Base-by-base conservation (phyloP, 2,888 invertebrate species). In the Melanotus villosus region DNA sequence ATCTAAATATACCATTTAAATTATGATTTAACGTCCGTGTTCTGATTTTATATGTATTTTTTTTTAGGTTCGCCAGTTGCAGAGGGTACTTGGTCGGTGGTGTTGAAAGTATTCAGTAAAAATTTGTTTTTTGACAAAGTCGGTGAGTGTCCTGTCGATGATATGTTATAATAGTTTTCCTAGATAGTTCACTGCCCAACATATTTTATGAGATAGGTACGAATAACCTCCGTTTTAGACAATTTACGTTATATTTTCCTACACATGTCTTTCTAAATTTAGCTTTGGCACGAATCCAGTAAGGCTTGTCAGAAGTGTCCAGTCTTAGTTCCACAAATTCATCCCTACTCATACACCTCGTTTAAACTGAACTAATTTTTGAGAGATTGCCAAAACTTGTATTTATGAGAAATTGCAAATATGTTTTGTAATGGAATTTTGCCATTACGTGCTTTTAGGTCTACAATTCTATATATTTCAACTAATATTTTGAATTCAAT, bases 261-360 rank as follows among this genome's bases (percentile, higher is more conserved):
- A 77, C 78, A 78, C 75, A 77, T 76, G 78, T 79, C 77, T 72
- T 73, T 75, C 80, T 81, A 81, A 77, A 80, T 78, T 80, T 82
- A 82, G 77, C 77, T 78, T 79, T 82, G 82, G 82, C 73, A 30
- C 19, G 23, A 65, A 68, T 79, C 78, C 79, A 79, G 73, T 26
- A 65, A 60, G 43, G 26, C 36, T 64, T 38, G 52, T 52, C 41
- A 54, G 58, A 65, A 63, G 36, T 72, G 64, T 70, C 60, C 63
- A 57, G 59, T 54, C 65, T 58, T 32, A 14, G 52, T 32, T 30
- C 32, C 32, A 32, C 32, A 32, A 52, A 18, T 14, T 16, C 32
- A 52, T 30, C 32, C 32, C 52, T n/a, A 30, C 32, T 32, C 52
- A 52, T 26, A 52, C 59, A 66, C 60, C 57, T 71, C 69, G 62